These are phyloP conservation scores for Tetramorium bicarinatum DNA, from an alignment of 2,888 invertebrate species.

Conservation along the genomic window DNA sequence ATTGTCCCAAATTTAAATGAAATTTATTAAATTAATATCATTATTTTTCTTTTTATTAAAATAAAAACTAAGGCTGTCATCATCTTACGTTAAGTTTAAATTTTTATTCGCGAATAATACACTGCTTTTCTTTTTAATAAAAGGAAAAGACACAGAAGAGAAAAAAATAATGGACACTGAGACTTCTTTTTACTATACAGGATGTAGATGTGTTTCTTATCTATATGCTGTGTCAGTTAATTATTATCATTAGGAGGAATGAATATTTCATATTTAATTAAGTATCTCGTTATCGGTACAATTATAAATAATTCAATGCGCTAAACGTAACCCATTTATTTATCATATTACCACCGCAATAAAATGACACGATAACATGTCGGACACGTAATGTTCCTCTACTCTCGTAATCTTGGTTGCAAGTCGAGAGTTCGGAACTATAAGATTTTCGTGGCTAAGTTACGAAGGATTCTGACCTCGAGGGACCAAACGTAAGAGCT, in stretches of 20 bases:
- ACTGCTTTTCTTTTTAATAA: neutral
- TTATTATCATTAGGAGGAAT: neutral
- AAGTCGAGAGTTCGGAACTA: constrained; percentile 62
- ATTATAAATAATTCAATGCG: neutral
- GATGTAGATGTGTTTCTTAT: too few species aligned
- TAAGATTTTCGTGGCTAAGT: constrained; percentile 64
- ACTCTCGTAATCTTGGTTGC: constrained; percentile 60
- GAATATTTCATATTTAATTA: neutral
- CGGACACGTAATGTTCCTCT: constrained; percentile 52
- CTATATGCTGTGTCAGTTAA: neutral
- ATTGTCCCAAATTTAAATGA: neutral
- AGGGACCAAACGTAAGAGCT: constrained; percentile 42
- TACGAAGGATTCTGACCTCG: constrained; percentile 51
- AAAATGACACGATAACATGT: constrained; percentile 64
- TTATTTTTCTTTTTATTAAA: neutral
- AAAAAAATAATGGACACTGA: neutral
- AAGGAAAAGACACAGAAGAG: neutral
- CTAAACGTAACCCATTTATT: constrained; percentile 15
- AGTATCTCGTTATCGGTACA: neutral
- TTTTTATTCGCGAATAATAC: neutral
- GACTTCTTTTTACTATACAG: neutral
- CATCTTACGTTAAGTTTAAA: neutral
- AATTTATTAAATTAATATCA: neutral
- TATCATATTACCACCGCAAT: constrained; percentile 50
- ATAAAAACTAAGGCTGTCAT: neutral